Evolutionary conservation across 2,113 vertebrate species (phyloP).

Genomic region (Tylochromis polylepis): DNA sequence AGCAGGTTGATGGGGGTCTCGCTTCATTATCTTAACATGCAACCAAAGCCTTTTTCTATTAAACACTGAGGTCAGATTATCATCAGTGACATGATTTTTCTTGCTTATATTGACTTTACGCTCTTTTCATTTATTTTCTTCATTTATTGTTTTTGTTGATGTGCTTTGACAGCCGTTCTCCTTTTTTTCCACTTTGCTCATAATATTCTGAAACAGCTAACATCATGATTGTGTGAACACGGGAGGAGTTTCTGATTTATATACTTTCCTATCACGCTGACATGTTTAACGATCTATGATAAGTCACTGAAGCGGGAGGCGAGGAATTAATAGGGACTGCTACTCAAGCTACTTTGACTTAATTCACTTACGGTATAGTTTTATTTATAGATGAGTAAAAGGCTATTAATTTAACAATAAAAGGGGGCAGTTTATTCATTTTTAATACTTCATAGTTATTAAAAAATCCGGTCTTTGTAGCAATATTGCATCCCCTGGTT

Average conservation of each 20-base stretch:
- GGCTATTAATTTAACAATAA: neutral
- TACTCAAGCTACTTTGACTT: neutral
- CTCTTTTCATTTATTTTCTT: neutral
- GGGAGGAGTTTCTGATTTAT: neutral
- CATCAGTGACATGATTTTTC: neutral
- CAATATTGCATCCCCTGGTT: neutral
- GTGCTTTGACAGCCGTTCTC: neutral
- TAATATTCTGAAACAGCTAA: neutral
- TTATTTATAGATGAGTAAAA: neutral
- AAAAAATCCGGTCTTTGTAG: neutral
- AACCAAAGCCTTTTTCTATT: neutral
- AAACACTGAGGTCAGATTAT: neutral
- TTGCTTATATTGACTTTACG: neutral
- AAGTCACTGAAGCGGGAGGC: conserved; percentile 31
- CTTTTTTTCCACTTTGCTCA: neutral
- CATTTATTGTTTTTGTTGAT: neutral
- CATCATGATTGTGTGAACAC: neutral
- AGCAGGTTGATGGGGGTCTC: conserved; percentile 1
- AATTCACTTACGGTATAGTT: neutral
- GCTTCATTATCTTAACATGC: conserved; percentile 35
- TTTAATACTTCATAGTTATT: neutral
- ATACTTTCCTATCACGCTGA: neutral
- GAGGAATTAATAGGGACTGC: conserved; percentile 22
- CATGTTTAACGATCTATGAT: conserved; percentile 14
- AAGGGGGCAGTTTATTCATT: neutral